Evolutionary conservation across 2,888 invertebrate genomes (phyloP).

Genomic region (Pristionchus entomophagus): DNA sequence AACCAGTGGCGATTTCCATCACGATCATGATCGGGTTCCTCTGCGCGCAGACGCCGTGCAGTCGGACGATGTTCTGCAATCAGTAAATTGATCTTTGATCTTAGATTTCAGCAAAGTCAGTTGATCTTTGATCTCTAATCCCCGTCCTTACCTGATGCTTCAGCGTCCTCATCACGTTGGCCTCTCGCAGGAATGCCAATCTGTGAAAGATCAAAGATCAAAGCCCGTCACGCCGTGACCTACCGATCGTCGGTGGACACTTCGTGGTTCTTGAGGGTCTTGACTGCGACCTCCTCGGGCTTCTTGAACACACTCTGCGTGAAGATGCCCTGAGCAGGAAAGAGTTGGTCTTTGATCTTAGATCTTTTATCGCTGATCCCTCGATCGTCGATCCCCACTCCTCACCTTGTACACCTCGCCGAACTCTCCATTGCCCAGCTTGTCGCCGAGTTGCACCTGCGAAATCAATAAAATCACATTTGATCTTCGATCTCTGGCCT

Average conservation of each 20-base stretch:
- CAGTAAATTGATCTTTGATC: not conserved
- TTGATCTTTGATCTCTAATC: not conserved
- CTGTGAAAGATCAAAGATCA: slow-evolving; percentile 46
- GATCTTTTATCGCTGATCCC: not conserved
- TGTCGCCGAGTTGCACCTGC: slow-evolving; percentile 56
- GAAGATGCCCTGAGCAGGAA: slow-evolving; percentile 47
- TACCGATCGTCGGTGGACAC: slow-evolving; percentile 61
- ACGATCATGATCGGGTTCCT: slow-evolving; percentile 68
- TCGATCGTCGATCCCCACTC: too few species aligned
- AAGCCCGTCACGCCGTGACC: not conserved
- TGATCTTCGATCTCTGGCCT: too few species aligned
- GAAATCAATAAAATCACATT: not conserved
- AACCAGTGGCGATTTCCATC: slow-evolving; percentile 63
- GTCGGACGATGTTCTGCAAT: slow-evolving; percentile 57
- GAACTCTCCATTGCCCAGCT: slow-evolving; percentile 65
- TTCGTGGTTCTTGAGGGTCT: slow-evolving; percentile 59
- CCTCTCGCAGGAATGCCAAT: slow-evolving; percentile 64
- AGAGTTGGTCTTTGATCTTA: not conserved
- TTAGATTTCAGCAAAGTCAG: not conserved
- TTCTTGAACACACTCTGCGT: slow-evolving; percentile 60
- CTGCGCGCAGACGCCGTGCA: slow-evolving; percentile 65
- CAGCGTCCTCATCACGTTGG: slow-evolving; percentile 66
- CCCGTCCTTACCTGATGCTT: slow-evolving; percentile 52
- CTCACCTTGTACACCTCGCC: slow-evolving; percentile 59
- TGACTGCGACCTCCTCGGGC: slow-evolving; percentile 63